Evolutionary conservation across 2,113 vertebrate species (phyloP).

Genomic region (Ailuropoda melanoleuca): DNA sequence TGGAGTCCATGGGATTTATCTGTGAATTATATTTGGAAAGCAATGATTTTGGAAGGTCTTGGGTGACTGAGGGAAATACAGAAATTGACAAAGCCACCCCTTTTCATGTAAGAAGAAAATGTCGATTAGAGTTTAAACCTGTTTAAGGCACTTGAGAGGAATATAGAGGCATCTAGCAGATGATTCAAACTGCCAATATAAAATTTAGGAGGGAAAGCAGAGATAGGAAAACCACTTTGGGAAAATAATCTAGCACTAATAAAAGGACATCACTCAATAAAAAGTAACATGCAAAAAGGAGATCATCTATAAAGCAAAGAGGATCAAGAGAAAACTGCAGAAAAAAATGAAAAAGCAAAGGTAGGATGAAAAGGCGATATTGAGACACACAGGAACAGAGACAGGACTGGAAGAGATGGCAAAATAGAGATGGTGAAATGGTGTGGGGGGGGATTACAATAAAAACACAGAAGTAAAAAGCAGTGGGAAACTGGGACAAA

Average conservation of each 20-base stretch:
- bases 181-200: background rate
- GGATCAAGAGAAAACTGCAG: background rate
- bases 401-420: background rate
- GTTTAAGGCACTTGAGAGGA: background rate
- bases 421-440: background rate
- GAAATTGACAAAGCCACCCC: background rate
- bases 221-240: background rate
- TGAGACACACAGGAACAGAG: background rate
- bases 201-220: background rate
- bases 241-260: background rate
- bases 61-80: background rate
- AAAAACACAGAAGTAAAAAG: background rate
- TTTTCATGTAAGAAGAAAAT: background rate
- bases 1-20: background rate
- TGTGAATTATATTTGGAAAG: background rate
- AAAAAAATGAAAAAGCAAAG: background rate
- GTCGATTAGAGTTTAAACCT: background rate
- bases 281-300: conserved; percentile 2
- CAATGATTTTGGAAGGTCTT: background rate
- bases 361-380: background rate
- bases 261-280: conserved; percentile 21
- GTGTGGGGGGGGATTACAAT: background rate
- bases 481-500: background rate
- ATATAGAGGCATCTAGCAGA: background rate
- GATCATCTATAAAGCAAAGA: background rate